Conservation (phyloP, 2,797 vertebrate species). For the Benthosema pterotum region DNA sequence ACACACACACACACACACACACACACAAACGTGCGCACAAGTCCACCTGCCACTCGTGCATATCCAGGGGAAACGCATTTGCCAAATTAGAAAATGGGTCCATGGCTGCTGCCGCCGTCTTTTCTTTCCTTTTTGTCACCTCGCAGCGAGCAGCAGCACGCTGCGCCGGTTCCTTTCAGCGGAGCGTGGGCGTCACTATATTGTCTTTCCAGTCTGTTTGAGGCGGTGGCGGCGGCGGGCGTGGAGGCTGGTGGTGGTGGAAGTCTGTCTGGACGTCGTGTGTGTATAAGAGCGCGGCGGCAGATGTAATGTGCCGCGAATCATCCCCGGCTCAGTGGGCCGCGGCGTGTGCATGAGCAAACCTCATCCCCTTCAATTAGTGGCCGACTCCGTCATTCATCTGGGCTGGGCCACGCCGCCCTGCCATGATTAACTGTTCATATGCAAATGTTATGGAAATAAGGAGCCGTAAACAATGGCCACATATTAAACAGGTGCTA, state of each 20-base stretch:
- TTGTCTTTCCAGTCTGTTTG: slow-evolving; percentile 71
- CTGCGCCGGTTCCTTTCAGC: slow-evolving; percentile 67
- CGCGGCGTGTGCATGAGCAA: slow-evolving; percentile 40
- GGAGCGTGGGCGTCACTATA: slow-evolving; percentile 63
- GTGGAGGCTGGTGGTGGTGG: no score
- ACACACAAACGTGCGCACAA: slow-evolving; percentile 2
- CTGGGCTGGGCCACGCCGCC: slow-evolving; percentile 18
- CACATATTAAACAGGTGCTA: slow-evolving; percentile 55
- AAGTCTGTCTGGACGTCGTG: slow-evolving; percentile 25
- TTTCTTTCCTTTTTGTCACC: slow-evolving; percentile 30
- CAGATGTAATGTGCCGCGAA: slow-evolving; percentile 61
- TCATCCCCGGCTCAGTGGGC: slow-evolving; percentile 62
- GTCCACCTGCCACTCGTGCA: slow-evolving; percentile 15
- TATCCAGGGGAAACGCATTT: slow-evolving; percentile 42
- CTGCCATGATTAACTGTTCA: slow-evolving; percentile 52
- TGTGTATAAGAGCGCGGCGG: slow-evolving; percentile 64
- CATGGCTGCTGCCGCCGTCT: slow-evolving; percentile 30
- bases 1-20: background rate
- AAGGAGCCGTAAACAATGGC: slow-evolving; percentile 32
- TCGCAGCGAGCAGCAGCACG: slow-evolving; percentile 34
- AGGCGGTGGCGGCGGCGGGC: slow-evolving; percentile 28
- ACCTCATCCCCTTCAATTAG: slow-evolving; percentile 49
- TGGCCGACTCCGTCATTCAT: slow-evolving; percentile 44
- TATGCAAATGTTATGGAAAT: slow-evolving; percentile 56
- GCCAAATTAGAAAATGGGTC: slow-evolving; percentile 44